Base-by-base conservation (phyloP, 2,113 vertebrate genomes). In the Noturus placidus region DNA sequence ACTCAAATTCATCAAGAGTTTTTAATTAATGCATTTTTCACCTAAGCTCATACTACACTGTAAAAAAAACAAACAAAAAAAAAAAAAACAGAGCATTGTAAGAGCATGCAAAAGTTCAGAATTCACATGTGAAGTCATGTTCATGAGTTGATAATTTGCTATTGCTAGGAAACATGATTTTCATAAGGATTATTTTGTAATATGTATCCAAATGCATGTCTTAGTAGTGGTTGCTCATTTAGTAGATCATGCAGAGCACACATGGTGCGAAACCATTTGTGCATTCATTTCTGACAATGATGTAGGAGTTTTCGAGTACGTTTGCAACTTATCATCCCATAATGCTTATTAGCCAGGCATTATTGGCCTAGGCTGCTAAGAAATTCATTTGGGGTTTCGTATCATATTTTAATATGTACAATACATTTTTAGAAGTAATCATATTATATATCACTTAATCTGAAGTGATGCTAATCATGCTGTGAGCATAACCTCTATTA, bases 361-460 rank as follows among this genome's bases (percentile, higher is more conserved):
- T 67, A 83, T 30, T 63, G n/a, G 27, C 10, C 82, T 83, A 82
- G 14, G 59, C 38, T 38, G 35, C 20, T 3, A 77, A 77, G 38
- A 27, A 67, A 67, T 67, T n/a, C 38, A 50, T 67, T 67, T 4
- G 5, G 38, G 61, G 42, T 52, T 65, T 63, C n/a, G 11, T 65
- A 83, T 33, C 38, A 5, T 52, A 15, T 56, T 61, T n/a, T 83
- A 67, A 65, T 63, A 83, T 67, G 10, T n/a, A 46, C 59, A 46
- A 65, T 63, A 15, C 2, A 83, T 83, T 67, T 67, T 67, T 50
- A 50, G 46, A 25, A 70, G n/a, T 56, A 84, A 84, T 84, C 63
- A 84, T 70, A 70, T 70, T 33, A 70, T 25, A 20, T 52, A 22
- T 69, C 27, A 35, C 30, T 30, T 52, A 46, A 52, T 52, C 82